phyloP scores from a whole-genome alignment of 2,888 invertebrate species.

The Conomelus anceps region DNA sequence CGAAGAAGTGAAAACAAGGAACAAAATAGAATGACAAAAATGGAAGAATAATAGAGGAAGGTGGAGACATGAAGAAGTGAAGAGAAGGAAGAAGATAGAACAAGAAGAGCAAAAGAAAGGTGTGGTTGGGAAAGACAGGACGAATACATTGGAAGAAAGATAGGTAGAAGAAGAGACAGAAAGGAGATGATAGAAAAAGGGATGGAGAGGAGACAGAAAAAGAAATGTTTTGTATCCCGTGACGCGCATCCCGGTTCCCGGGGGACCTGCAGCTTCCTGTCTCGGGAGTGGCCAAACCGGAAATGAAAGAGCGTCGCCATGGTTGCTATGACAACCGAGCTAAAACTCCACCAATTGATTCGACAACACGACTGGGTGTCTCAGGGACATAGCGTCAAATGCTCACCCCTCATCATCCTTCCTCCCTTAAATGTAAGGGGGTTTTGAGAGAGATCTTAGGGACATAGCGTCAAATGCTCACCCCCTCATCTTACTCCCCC shows the following conservation, averaged over 20 bases:
- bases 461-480: neutral
- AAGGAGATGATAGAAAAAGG: too few relatives aligned
- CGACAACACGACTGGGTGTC: neutral
- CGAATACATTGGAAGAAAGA: too few relatives aligned
- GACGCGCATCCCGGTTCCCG: neutral
- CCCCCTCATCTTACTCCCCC: neutral
- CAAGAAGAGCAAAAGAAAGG: too few relatives aligned
- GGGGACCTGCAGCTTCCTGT: neutral
- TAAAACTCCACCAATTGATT: neutral
- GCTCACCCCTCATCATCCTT: neutral
- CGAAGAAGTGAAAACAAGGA: too few relatives aligned
- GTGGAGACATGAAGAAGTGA: too few relatives aligned
- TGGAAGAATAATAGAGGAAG: neutral
- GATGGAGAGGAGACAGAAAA: neutral
- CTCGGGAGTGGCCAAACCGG: neutral
- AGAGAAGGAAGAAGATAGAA: too few relatives aligned
- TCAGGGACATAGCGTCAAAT: neutral
- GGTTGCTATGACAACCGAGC: neutral
- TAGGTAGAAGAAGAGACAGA: too few relatives aligned
- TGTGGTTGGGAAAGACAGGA: too few relatives aligned
- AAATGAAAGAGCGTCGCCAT: neutral
- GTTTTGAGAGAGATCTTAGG: too few relatives aligned
- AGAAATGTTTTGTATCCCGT: neutral
- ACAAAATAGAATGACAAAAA: too few relatives aligned
- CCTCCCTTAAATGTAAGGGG: too few relatives aligned